Conservation (phyloP, 2,888 invertebrate genomes). For the Tachina lurida region DNA sequence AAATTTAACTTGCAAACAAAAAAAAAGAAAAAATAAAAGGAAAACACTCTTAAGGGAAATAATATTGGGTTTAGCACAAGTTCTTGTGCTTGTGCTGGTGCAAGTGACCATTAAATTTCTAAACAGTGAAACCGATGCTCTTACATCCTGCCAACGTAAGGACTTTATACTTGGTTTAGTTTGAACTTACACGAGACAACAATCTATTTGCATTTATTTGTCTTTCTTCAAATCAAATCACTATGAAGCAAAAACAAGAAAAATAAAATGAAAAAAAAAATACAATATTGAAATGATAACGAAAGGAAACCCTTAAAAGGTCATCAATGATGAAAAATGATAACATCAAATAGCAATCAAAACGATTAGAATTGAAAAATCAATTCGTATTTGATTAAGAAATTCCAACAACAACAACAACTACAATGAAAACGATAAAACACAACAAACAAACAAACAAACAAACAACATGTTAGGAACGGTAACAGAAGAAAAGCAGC, state of each 20-base stretch:
- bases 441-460: constrained; percentile 24
- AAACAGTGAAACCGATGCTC: neutral
- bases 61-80: constrained; percentile 41
- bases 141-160: constrained; percentile 15
- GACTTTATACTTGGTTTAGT: constrained; percentile 21
- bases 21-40: neutral
- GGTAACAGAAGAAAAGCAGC: neutral
- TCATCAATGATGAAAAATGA: constrained; percentile 68
- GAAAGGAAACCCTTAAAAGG: constrained; percentile 46
- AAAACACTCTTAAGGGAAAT: constrained; percentile 64
- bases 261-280: constrained; percentile 1
- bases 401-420: neutral
- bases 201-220: constrained; percentile 56
- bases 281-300: constrained; percentile 10
- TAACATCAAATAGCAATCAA: constrained; percentile 69
- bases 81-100: neutral
- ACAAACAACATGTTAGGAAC: neutral
- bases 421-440: neutral
- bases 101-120: neutral
- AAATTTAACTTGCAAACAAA: constrained; percentile 58
- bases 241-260: neutral
- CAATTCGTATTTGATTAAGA: constrained; percentile 56
- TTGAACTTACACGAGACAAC: constrained; percentile 21
- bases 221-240: constrained; percentile 17
- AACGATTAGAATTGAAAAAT: constrained; percentile 64